Conservation (phyloP, 1,140 invertebrate species). For the Drosophila subobscura region DNA sequence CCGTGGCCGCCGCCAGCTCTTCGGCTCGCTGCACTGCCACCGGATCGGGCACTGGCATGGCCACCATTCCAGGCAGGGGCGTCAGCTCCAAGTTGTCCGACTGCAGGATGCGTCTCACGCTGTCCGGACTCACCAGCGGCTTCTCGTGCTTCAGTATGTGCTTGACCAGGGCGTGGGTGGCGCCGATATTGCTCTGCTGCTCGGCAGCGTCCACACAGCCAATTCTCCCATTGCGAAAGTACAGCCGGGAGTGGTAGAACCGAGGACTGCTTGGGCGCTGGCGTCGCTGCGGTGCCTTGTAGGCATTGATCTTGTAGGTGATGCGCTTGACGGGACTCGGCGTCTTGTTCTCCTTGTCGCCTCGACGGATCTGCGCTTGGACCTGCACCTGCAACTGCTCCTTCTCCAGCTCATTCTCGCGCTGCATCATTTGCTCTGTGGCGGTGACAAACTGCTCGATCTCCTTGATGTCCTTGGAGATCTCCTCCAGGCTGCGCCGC, state of each 20-base stretch:
- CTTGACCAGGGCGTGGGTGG: slow-evolving; percentile 80
- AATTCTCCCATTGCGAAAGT: slow-evolving; percentile 81
- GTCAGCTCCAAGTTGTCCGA: slow-evolving; percentile 52
- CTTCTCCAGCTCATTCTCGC: slow-evolving; percentile 60
- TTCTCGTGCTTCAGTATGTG: slow-evolving; percentile 80
- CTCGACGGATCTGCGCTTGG: slow-evolving; percentile 9
- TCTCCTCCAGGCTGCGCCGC: slow-evolving; percentile 79
- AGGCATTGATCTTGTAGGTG: slow-evolving; percentile 79
- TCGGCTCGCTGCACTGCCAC: slow-evolving; percentile 47
- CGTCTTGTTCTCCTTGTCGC: slow-evolving; percentile 80
- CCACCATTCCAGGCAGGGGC: slow-evolving; percentile 58
- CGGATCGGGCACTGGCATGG: slow-evolving; percentile 40
- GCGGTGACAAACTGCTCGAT: slow-evolving; percentile 82
- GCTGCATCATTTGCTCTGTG: slow-evolving; percentile 73
- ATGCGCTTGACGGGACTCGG: slow-evolving; percentile 65
- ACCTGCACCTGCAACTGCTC: slow-evolving; percentile 1
- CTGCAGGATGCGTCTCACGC: slow-evolving; percentile 65
- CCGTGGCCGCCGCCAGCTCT: slow-evolving; percentile 55
- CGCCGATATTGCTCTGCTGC: slow-evolving; percentile 74
- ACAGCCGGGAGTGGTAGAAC: slow-evolving; percentile 74
- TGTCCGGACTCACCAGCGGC: slow-evolving; percentile 76
- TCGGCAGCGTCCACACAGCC: slow-evolving; percentile 79
- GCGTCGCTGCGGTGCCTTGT: slow-evolving; percentile 58
- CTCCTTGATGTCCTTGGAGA: slow-evolving; percentile 78
- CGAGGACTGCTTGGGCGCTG: slow-evolving; percentile 70